phyloP scores from a whole-genome alignment of 2,888 invertebrate species.

The Beris chalybata region DNA sequence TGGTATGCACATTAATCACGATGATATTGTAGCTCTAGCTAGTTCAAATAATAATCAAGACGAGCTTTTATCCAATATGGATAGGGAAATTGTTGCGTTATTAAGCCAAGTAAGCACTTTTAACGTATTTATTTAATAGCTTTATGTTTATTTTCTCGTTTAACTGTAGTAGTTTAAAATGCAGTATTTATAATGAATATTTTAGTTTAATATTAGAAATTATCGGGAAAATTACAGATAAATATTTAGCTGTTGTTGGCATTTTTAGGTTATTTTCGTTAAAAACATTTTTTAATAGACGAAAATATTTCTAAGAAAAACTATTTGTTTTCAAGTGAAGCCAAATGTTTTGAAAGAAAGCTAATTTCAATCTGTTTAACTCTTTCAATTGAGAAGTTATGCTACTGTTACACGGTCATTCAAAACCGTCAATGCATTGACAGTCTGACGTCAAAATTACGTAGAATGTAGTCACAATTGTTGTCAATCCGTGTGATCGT shows the following conservation, averaged over 20 bases:
- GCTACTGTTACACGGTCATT: too few species aligned
- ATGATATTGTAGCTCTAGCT: slow-evolving; percentile 91
- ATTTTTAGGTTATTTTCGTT: too few species aligned
- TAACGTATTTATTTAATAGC: slow-evolving; percentile 21
- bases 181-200: background rate
- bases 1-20: slow-evolving; percentile 97
- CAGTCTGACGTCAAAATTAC: too few species aligned
- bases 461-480: too few species aligned
- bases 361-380: too few species aligned
- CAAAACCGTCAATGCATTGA: too few species aligned
- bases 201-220: background rate
- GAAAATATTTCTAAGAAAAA: slow-evolving; percentile 23
- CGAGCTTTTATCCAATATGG: slow-evolving; percentile 86
- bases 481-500: too few species aligned
- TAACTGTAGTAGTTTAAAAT: slow-evolving; percentile 6
- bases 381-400: too few species aligned
- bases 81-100: slow-evolving; percentile 89
- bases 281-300: too few species aligned
- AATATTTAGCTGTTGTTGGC: background rate
- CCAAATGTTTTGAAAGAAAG: too few species aligned
- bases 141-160: background rate
- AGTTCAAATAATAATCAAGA: slow-evolving; percentile 59
- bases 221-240: background rate
- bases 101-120: slow-evolving; percentile 87
- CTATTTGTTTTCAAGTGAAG: slow-evolving; percentile 33